These are phyloP conservation scores for Escarpia spicata DNA, from an alignment of 2,888 invertebrate genomes.

Conservation along the genomic window DNA sequence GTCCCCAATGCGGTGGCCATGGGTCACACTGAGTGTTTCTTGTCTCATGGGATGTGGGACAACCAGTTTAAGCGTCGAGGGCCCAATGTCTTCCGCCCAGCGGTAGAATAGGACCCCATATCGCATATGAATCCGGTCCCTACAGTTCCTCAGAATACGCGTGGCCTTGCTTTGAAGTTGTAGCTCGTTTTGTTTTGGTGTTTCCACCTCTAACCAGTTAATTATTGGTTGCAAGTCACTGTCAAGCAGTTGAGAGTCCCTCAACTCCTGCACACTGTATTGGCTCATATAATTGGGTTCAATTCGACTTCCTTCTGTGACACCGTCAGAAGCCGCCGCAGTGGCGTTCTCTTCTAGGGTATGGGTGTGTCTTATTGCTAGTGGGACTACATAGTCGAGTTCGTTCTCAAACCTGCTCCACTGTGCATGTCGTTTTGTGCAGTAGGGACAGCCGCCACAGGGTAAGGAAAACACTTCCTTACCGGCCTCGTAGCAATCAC, in stretches of 20 bases:
- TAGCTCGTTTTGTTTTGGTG: neutral
- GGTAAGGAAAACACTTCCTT: too few relatives aligned
- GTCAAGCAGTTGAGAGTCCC: neutral
- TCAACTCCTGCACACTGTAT: neutral
- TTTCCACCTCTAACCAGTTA: neutral
- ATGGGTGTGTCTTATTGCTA: neutral
- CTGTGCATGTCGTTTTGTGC: neutral
- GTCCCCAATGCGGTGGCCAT: neutral
- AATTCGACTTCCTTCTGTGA: too few relatives aligned
- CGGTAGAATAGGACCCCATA: too few relatives aligned
- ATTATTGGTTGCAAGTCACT: neutral
- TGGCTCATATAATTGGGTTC: neutral
- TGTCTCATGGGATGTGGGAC: neutral
- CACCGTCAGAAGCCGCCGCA: neutral
- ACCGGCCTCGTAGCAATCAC: neutral
- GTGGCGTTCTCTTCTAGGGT: neutral
- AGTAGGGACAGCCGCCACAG: conserved; percentile 18
- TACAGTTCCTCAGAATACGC: neutral
- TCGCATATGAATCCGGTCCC: neutral
- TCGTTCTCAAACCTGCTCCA: conserved; percentile 17
- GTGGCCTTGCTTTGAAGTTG: neutral
- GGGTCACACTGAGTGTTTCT: too few relatives aligned
- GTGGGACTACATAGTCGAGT: neutral
- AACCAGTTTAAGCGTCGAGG: neutral
- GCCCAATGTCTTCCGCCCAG: too few relatives aligned